These are phyloP conservation scores for Tillus elongatus DNA, from an alignment of 2,888 invertebrate species.

Conservation along the genomic window DNA sequence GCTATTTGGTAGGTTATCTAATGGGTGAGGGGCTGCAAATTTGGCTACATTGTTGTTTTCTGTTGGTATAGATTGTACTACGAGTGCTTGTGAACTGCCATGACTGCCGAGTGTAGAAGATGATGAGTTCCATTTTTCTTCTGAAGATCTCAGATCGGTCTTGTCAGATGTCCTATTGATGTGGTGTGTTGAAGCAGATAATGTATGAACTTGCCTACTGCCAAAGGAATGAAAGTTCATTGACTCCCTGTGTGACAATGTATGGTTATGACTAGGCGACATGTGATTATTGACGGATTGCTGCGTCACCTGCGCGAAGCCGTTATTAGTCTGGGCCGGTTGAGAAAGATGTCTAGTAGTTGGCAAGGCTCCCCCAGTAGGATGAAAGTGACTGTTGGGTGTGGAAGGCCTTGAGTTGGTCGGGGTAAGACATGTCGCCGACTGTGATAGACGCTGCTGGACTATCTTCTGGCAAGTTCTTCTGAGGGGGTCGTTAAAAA, in stretches of 20 bases:
- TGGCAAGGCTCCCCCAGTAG: slow-evolving; percentile 38
- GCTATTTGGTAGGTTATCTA: slow-evolving; percentile 52
- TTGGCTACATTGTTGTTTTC: slow-evolving; percentile 60
- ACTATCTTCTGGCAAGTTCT: slow-evolving; percentile 95
- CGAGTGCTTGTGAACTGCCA: slow-evolving; percentile 50
- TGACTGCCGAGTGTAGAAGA: slow-evolving; percentile 50
- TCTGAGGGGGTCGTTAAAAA: too few species aligned
- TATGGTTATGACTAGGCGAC: slow-evolving; percentile 39
- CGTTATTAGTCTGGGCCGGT: slow-evolving; percentile 31
- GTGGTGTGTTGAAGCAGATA: slow-evolving; percentile 59
- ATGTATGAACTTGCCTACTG: slow-evolving; percentile 45
- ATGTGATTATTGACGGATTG: slow-evolving; percentile 31
- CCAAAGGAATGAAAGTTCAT: slow-evolving; percentile 27
- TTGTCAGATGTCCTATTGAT: slow-evolving; percentile 49
- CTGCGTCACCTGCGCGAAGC: slow-evolving; percentile 35
- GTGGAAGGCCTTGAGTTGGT: slow-evolving; percentile 70
- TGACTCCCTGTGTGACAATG: slow-evolving; percentile 52
- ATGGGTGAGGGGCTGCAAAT: slow-evolving; percentile 50
- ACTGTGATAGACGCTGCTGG: slow-evolving; percentile 63
- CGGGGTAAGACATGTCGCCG: slow-evolving; percentile 58
- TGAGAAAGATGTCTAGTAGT: slow-evolving; percentile 43
- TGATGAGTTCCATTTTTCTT: slow-evolving; percentile 40
- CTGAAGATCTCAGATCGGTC: slow-evolving; percentile 38
- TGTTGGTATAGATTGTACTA: slow-evolving; percentile 52
- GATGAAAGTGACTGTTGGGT: slow-evolving; percentile 52